A percentile compares a stretch with the other conserved stretches of the same genome.
These are phyloP conservation scores for Chionodraco myersi DNA, from an alignment of 2,113 vertebrate genomes.

Conservation along the genomic window DNA sequence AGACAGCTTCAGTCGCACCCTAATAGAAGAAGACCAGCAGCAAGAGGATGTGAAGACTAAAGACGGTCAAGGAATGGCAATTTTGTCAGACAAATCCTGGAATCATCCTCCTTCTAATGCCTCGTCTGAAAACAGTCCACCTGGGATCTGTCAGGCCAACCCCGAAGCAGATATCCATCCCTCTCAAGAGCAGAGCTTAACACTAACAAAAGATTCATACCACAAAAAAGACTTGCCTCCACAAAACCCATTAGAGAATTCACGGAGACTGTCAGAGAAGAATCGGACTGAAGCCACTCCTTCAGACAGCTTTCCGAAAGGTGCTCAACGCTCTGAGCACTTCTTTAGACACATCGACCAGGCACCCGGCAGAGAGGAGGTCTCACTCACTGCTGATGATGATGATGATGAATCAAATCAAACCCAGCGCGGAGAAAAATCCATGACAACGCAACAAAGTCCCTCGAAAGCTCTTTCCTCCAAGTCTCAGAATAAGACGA, in stretches of 20 bases:
- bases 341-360: not conserved
- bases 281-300: not conserved
- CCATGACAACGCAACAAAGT: not conserved
- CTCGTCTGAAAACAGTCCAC: not conserved
- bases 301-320: not conserved
- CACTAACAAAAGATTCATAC: not conserved
- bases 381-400: too few relatives aligned
- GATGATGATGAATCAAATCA: not conserved
- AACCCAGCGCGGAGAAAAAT: not conserved
- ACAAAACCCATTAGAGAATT: not conserved
- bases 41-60: not conserved
- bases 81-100: not conserved
- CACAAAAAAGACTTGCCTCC: not conserved
- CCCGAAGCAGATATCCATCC: not conserved
- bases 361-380: not conserved
- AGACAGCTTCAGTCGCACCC: constrained; percentile 43
- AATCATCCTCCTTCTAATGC: not conserved
- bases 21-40: constrained; percentile 31
- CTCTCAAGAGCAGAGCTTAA: not conserved
- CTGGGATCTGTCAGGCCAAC: not conserved
- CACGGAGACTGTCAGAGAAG: not conserved
- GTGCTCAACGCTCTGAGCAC: not conserved
- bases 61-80: constrained; percentile 2
- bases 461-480: not conserved
- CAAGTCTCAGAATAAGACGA: too few relatives aligned